These are phyloP conservation scores for Monopis laevigella DNA, from an alignment of 2,888 invertebrate species.

Conservation along the genomic window DNA sequence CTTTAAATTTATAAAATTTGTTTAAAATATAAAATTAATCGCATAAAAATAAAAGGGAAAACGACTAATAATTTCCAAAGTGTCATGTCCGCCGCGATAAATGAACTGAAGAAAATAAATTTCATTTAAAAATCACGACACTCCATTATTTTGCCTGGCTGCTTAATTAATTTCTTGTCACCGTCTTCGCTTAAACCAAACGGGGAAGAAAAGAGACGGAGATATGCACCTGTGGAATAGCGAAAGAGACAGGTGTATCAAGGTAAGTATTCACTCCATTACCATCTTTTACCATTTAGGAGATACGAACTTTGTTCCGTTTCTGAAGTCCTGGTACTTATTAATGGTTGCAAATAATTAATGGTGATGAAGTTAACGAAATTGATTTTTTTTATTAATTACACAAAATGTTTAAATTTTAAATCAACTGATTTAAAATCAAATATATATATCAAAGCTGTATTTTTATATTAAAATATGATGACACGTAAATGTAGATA, in stretches of 20 bases:
- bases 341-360: slow-evolving; percentile 12
- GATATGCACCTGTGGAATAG: slow-evolving; percentile 18
- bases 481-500: no score
- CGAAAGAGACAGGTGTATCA: slow-evolving; percentile 32
- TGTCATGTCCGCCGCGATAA: slow-evolving; percentile 62
- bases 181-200: slow-evolving; percentile 41
- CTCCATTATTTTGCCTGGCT: slow-evolving; percentile 60
- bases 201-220: slow-evolving; percentile 36
- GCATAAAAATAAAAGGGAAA: background rate
- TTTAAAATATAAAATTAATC: no score
- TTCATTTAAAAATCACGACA: slow-evolving; percentile 65
- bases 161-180: slow-evolving; percentile 66
- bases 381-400: no score
- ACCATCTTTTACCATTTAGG: slow-evolving; percentile 60
- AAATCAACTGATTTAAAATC: no score
- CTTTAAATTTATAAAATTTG: no score
- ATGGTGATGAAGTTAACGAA: no score
- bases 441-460: no score
- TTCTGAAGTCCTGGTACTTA: slow-evolving; percentile 4
- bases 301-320: slow-evolving; percentile 52
- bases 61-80: slow-evolving; percentile 60
- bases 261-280: slow-evolving; percentile 56
- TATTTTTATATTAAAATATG: no score
- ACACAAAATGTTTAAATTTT: no score
- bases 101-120: slow-evolving; percentile 65